Conservation (phyloP, 2,888 invertebrate species). For the Camptogramma bilineatum region DNA sequence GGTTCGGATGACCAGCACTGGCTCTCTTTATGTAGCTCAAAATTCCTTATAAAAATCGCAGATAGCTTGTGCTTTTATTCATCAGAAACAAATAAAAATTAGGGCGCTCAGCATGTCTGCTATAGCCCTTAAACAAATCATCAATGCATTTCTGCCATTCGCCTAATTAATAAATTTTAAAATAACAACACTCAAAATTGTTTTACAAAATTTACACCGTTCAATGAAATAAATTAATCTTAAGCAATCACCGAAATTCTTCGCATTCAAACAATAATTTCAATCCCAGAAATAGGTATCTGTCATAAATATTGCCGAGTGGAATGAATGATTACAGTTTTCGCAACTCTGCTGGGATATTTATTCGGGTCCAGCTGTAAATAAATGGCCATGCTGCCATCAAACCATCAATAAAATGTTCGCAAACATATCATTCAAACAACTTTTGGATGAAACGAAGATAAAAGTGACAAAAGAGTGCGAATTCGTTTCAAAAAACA, state of each 20-base stretch:
- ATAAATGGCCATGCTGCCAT: slow-evolving; percentile 62
- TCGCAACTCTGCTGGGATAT: slow-evolving; percentile 61
- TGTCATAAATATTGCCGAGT: slow-evolving; percentile 38
- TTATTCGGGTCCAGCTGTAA: slow-evolving; percentile 68
- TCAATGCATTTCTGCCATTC: too few relatives aligned
- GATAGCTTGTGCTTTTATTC: too few relatives aligned
- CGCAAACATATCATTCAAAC: slow-evolving; percentile 62
- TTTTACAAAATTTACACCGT: slow-evolving; percentile 2
- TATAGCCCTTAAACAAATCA: too few relatives aligned
- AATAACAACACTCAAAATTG: not conserved
- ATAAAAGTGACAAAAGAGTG: slow-evolving; percentile 38
- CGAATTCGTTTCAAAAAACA: slow-evolving; percentile 29
- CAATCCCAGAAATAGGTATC: slow-evolving; percentile 38
- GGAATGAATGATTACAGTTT: slow-evolving; percentile 71
- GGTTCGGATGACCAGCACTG: not conserved
- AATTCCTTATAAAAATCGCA: too few relatives aligned
- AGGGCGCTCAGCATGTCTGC: too few relatives aligned
- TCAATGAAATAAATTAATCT: slow-evolving; percentile 28
- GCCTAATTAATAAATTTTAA: too few relatives aligned
- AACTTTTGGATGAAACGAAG: slow-evolving; percentile 53
- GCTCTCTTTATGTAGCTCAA: not conserved
- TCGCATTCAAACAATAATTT: slow-evolving; percentile 38
- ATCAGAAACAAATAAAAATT: too few relatives aligned
- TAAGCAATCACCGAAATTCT: slow-evolving; percentile 20
- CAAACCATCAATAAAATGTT: slow-evolving; percentile 72